phyloP scores from a whole-genome alignment of 2,113 vertebrate genomes.

The Mormoops blainvillei region DNA sequence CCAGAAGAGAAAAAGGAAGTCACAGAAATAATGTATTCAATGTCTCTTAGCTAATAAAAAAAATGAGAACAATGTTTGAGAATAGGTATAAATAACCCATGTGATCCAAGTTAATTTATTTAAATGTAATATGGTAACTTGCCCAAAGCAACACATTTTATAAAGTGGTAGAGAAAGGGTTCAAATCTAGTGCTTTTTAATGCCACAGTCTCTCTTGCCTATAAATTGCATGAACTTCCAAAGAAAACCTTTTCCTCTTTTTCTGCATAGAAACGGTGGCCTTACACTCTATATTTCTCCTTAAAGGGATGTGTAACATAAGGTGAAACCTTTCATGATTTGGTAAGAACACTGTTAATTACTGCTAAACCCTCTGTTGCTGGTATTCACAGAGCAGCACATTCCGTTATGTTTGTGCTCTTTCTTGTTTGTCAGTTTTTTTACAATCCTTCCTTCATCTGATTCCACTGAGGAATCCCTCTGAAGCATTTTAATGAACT shows the following conservation, averaged over 20 bases:
- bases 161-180: not conserved
- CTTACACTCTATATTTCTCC: not conserved
- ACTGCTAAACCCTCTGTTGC: not conserved
- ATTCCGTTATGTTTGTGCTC: not conserved
- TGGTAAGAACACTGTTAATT: not conserved
- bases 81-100: not conserved
- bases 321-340: not conserved
- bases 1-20: not conserved
- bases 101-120: not conserved
- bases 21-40: not conserved
- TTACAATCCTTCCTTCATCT: not conserved
- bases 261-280: not conserved
- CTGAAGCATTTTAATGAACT: not conserved
- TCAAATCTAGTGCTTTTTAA: not conserved
- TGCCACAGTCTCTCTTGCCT: not conserved
- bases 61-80: not conserved
- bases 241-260: not conserved
- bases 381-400: not conserved
- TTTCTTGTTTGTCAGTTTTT: not conserved
- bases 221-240: not conserved
- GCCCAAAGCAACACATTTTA: not conserved
- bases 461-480: not conserved
- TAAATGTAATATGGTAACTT: not conserved
- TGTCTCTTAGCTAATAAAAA: not conserved
- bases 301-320: not conserved